Evolutionary conservation across 92 coral and sea anemone species (phyloP), one percentile per base, ranked within the genome.

Genomic region (Zoanthus solanderi): DNA sequence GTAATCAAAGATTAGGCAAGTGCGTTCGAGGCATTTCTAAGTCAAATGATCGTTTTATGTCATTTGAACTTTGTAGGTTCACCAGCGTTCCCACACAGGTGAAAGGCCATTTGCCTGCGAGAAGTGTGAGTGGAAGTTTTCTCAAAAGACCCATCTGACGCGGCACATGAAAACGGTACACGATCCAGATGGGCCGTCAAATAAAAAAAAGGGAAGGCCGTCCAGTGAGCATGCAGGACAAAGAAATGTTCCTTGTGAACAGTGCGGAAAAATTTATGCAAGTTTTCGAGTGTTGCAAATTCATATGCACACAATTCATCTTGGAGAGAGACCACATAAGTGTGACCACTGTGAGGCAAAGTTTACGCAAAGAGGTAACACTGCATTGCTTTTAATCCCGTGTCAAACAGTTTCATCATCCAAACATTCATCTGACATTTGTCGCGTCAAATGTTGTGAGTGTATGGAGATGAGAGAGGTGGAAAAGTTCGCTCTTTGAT

Each of bases 91-190:
- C 13, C 98, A 95, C 85, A 95, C 98, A 0, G 98, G 98, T 0
- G 96, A 95, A 57, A 90, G 94, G 15, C 98, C 98, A 4, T 95
- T 65, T 54, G 88, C 90, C 45, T 95, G 98, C 73, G 92, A 95
- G 7, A 71, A 93, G 17, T 95, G 98, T 56, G 85, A 79, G 1
- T 93, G 98, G 96, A 93, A 91, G 42, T 95, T 95, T 75, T 91
- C 96, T 45, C 98, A 95, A 67, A 95, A 95, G 56, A 89, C 96
- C 8, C 98, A 95, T 61, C 92, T 95, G 18, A 87, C 77, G 48
- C 90, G 98, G 6, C 98, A 95, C 90, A 85, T 93, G 71, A 84
- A 73, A 74, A 91, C 89, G 7, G 96, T 95, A 0, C 98, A 95
- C 77, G 65, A 65, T 61, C 84, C 85, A 10, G 75, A 68, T 66